Evolutionary conservation across 2,113 vertebrate species (phyloP).

Genomic region (Odontesthes bonariensis): DNA sequence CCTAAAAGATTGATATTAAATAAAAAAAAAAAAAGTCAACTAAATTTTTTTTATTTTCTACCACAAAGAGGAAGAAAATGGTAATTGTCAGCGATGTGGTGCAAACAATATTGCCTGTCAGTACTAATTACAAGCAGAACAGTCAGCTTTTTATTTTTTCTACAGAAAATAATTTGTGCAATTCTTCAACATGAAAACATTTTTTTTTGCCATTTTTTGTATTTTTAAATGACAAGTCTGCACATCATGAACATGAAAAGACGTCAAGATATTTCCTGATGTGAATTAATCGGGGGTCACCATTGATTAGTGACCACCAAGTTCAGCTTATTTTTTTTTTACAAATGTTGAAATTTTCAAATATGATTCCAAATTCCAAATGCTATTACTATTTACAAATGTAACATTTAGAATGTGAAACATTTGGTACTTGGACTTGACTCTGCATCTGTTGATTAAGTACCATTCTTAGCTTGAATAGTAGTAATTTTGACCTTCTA

Average conservation of each 20-base stretch:
- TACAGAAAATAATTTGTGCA: neutral
- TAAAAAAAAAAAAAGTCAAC: neutral
- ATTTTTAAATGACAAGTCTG: conserved; percentile 3
- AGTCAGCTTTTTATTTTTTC: neutral
- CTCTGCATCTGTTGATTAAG: too few relatives aligned
- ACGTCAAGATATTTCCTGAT: conserved; percentile 5
- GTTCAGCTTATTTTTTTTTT: neutral
- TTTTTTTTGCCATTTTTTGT: too few relatives aligned
- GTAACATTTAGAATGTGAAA: too few relatives aligned
- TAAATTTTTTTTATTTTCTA: conserved; percentile 1
- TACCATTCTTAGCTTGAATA: too few relatives aligned
- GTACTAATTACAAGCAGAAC: conserved; percentile 8
- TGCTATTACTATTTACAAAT: too few relatives aligned
- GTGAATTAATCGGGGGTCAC: neutral
- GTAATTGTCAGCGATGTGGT: conserved; percentile 8
- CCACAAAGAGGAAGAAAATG: neutral
- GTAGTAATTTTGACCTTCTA: too few relatives aligned
- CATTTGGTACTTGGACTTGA: too few relatives aligned
- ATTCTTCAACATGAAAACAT: neutral
- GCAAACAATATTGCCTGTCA: conserved; percentile 18
- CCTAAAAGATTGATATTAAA: neutral
- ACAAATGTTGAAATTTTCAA: neutral
- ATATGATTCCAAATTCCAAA: too few relatives aligned
- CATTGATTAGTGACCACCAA: neutral
- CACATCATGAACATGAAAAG: neutral